Percentiles rank a stretch among this genome's conserved stretches.
These are phyloP conservation scores for Micrasema longulum DNA, from an alignment of 1,140 invertebrate genomes.

Conservation along the genomic window DNA sequence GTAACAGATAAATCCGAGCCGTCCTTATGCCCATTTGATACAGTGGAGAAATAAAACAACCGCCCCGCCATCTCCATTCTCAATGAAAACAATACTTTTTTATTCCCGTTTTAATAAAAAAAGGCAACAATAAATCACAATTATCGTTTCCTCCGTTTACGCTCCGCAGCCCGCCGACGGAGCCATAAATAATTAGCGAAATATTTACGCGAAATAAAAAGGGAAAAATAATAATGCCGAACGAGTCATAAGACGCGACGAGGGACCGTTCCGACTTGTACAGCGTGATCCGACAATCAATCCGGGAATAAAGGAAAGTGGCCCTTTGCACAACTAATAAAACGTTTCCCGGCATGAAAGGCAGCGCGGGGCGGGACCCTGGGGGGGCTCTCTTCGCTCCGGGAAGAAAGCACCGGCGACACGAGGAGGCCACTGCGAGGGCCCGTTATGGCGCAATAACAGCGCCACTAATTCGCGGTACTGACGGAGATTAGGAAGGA, in stretches of 20 bases:
- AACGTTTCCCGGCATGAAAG: constrained; percentile 26
- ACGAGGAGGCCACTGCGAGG: constrained; percentile 27
- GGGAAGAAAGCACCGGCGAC: constrained; percentile 35
- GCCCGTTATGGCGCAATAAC: constrained; percentile 48
- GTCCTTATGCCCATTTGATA: constrained; percentile 17
- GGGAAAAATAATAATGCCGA: constrained; percentile 21
- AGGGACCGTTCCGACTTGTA: constrained; percentile 19
- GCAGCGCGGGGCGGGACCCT: constrained; percentile 5
- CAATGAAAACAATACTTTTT: constrained; percentile 45
- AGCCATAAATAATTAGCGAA: constrained; percentile 46
- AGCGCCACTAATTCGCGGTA: constrained; percentile 32
- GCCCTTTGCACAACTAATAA: constrained; percentile 35
- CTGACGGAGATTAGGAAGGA: no score
- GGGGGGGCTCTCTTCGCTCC: not conserved
- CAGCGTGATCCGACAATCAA: constrained; percentile 27
- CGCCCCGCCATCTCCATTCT: constrained; percentile 36
- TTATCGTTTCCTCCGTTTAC: constrained; percentile 46
- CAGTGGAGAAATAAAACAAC: constrained; percentile 22
- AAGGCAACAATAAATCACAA: constrained; percentile 44
- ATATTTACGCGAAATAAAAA: constrained; percentile 43
- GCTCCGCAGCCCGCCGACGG: constrained; percentile 36
- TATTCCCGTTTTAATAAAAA: constrained; percentile 48
- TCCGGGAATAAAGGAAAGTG: constrained; percentile 11
- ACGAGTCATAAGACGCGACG: constrained; percentile 30
- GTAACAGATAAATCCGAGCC: constrained; percentile 29